Evolutionary conservation across 2,888 invertebrate species (phyloP).

Genomic region (Agrochola macilenta): DNA sequence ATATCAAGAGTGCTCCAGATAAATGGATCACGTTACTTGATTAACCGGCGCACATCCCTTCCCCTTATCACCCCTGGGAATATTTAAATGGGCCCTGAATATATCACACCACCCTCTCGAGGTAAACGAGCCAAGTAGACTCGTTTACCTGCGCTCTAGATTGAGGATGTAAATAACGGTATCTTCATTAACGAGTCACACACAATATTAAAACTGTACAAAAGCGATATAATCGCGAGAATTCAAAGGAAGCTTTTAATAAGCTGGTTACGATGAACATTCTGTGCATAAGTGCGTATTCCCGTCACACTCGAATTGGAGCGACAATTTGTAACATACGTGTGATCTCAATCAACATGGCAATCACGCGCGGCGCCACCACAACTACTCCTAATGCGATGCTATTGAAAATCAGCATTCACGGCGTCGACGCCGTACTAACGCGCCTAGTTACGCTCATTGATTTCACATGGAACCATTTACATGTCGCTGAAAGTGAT

Average conservation of each 20-base stretch:
- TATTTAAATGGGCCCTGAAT: constrained; percentile 90
- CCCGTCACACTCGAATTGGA: constrained; percentile 85
- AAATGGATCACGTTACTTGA: constrained; percentile 91
- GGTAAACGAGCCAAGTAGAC: constrained; percentile 81
- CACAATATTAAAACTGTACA: constrained; percentile 70
- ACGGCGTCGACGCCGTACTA: constrained; percentile 69
- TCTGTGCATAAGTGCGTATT: constrained; percentile 69
- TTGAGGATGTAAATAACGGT: constrained; percentile 83
- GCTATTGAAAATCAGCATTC: constrained; percentile 87
- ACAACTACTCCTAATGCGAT: constrained; percentile 84
- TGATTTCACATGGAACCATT: constrained; percentile 76
- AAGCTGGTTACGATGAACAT: constrained; percentile 51
- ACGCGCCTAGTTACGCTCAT: constrained; percentile 78
- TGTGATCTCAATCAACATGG: constrained; percentile 86
- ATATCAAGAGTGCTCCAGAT: constrained; percentile 89
- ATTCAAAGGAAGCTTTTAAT: constrained; percentile 49
- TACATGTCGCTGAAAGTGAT: constrained; percentile 71
- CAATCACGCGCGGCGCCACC: constrained; percentile 86
- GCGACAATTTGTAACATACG: constrained; percentile 87
- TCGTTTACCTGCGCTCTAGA: constrained; percentile 86
- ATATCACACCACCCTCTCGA: constrained; percentile 87
- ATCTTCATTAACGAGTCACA: constrained; percentile 82
- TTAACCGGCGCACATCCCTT: constrained; percentile 89
- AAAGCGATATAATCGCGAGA: constrained; percentile 60
- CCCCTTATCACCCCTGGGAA: constrained; percentile 89